Conservation (phyloP, 2,113 vertebrate species). For the Sylvia atricapilla region DNA sequence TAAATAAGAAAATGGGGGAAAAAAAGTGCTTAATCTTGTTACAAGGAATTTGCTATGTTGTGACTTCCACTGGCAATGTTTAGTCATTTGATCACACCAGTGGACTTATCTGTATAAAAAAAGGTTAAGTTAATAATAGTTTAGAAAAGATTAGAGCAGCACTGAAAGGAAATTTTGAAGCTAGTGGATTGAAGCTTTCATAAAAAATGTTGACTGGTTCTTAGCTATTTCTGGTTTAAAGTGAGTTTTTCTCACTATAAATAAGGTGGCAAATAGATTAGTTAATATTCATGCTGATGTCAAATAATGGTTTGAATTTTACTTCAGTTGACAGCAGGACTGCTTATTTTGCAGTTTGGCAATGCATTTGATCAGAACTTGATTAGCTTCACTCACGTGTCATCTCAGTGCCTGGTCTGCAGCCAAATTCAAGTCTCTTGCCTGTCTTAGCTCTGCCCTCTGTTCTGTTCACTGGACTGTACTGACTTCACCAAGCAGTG, state of each 20-base stretch:
- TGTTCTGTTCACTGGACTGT: background rate
- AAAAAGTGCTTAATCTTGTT: background rate
- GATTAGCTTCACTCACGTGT: background rate
- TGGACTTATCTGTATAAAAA: constrained; percentile 12
- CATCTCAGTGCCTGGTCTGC: background rate
- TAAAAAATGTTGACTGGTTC: background rate
- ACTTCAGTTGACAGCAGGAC: background rate
- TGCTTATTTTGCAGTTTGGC: background rate
- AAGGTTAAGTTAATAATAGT: constrained; percentile 10
- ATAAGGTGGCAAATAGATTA: background rate
- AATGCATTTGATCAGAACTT: background rate
- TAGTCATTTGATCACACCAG: background rate
- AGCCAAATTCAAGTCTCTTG: background rate
- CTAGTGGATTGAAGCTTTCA: constrained; percentile 6
- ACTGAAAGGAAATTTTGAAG: background rate
- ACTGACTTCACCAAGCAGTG: background rate
- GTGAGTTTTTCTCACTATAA: background rate
- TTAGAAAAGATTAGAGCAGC: constrained; percentile 23
- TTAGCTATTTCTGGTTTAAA: background rate
- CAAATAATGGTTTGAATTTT: background rate
- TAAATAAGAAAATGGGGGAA: background rate
- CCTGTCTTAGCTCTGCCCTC: background rate
- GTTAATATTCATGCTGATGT: background rate
- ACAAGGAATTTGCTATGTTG: background rate
- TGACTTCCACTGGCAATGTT: background rate